phyloP scores from a whole-genome alignment of 2,797 vertebrate species.

The Pogoniulus pusillus region DNA sequence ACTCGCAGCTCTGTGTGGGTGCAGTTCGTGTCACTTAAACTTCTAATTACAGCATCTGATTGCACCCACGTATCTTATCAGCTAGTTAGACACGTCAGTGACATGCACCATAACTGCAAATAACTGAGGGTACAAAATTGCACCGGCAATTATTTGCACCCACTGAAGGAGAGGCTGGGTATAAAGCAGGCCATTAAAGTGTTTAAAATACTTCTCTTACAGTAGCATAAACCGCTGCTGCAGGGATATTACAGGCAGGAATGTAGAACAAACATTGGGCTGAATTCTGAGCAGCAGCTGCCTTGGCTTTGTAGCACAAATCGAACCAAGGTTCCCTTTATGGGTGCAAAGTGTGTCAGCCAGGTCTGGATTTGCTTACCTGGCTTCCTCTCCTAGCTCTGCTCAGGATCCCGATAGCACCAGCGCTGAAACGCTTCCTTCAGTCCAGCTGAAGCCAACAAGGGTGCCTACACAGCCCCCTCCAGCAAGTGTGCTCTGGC shows the following conservation, averaged over 20 bases:
- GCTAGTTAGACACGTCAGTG: constrained; percentile 58
- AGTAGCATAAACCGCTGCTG: constrained; percentile 15
- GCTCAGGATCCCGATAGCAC: background rate
- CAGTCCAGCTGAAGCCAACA: background rate
- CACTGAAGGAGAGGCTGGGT: constrained; percentile 29
- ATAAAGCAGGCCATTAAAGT: constrained; percentile 44
- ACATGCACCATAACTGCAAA: constrained; percentile 44
- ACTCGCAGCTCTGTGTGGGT: constrained; percentile 59
- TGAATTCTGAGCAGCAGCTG: constrained; percentile 43
- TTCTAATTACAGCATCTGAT: constrained; percentile 67
- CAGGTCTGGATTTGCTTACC: constrained; percentile 29
- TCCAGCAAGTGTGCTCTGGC: constrained; percentile 4
- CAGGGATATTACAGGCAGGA: constrained; percentile 15
- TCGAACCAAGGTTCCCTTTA: constrained; percentile 19
- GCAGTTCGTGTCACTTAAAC: constrained; percentile 68
- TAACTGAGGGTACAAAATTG: constrained; percentile 53
- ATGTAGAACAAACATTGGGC: background rate
- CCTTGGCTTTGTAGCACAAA: background rate
- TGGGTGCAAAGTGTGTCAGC: background rate
- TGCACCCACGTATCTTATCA: constrained; percentile 63
- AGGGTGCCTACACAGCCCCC: background rate
- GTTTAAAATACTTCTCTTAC: constrained; percentile 46
- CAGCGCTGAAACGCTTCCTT: background rate
- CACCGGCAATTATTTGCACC: constrained; percentile 57
- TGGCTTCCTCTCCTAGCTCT: background rate